A percentile compares a stretch with the other conserved stretches of the same genome.
Conservation (phyloP, 2,113 vertebrate species). For the Trinectes maculatus region DNA sequence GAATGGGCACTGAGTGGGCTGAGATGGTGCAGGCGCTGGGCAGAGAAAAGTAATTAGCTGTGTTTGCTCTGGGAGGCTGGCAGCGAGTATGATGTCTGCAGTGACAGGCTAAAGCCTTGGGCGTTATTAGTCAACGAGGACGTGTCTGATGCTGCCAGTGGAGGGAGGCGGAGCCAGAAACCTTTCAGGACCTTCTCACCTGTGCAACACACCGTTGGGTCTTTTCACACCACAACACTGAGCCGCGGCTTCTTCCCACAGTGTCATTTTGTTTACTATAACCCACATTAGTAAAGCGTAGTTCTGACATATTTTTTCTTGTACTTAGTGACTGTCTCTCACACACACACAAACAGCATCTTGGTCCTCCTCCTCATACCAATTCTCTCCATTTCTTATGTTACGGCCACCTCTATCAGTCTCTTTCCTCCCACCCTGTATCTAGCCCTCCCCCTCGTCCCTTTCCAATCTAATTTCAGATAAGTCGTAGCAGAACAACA, state of each 20-base stretch:
- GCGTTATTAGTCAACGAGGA: constrained; percentile 82
- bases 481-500: constrained; percentile 76
- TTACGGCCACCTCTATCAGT: constrained; percentile 69
- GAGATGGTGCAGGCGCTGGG: constrained; percentile 81
- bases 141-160: constrained; percentile 72
- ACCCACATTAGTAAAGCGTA: constrained; percentile 44
- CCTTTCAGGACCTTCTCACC: constrained; percentile 43
- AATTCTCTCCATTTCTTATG: constrained; percentile 69
- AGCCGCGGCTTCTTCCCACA: constrained; percentile 43
- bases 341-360: background rate
- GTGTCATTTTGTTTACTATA: constrained; percentile 73
- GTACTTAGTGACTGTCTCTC: background rate
- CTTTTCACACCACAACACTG: constrained; percentile 30
- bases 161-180: constrained; percentile 53
- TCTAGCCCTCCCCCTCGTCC: constrained; percentile 59
- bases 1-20: constrained; percentile 84
- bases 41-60: constrained; percentile 86
- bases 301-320: constrained; percentile 19
- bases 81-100: constrained; percentile 77
- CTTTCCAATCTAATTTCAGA: constrained; percentile 81
- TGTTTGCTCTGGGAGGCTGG: constrained; percentile 83
- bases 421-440: constrained; percentile 76
- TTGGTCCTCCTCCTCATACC: constrained; percentile 42
- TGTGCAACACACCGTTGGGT: constrained; percentile 23
- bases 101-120: constrained; percentile 76